Evolutionary conservation across 2,888 invertebrate genomes (phyloP), one percentile per base, ranked within the genome.

Genomic region (Agrochola lychnidis): DNA sequence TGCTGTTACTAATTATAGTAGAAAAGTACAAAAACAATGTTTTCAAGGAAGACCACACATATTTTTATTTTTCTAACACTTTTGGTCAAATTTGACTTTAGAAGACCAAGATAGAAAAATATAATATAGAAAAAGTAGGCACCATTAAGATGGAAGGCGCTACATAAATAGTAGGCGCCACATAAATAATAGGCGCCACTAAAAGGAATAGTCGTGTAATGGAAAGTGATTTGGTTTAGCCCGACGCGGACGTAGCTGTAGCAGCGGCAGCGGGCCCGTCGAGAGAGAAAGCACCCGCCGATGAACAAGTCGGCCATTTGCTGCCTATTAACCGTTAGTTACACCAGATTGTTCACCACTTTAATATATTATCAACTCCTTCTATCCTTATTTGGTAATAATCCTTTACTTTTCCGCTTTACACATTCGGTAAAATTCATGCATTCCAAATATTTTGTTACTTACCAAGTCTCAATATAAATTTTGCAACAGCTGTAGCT

Each of bases 301-400:
- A 76, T 90, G 91, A 91, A 87, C 84, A 89, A 90, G 95, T 94
- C 96, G 93, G 95, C 96, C 95, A 96, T 96, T 95, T 94, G 93
- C 94, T 90, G 90, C 78, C 76, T 68, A 79, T 85, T 79, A 74
- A 88, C 90, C 89, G 90, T 91, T 90, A 90, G 79, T 71, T 86
- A 73, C 81, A 86, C 87, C 78, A 86, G 82, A 89, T 84, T 69
- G 68, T 89, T 86, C 83, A 77, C 78, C 82, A 66, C 30, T 62
- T 63, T 79, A 19, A 68, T 10, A 61, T 51, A 12, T 79, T 57
- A 57, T 74, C 63, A 40, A 78, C 69, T 82, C 70, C 70, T 78
- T 36, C n/a, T 68, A 67, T 76, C 79, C 74, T 83, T 83, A 79
- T 78, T 83, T 76, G 68, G 70, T 79, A 69, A 73, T 73, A 70